Conservation (phyloP, 2,888 invertebrate genomes). For the Hirudinaria manillensis region DNA sequence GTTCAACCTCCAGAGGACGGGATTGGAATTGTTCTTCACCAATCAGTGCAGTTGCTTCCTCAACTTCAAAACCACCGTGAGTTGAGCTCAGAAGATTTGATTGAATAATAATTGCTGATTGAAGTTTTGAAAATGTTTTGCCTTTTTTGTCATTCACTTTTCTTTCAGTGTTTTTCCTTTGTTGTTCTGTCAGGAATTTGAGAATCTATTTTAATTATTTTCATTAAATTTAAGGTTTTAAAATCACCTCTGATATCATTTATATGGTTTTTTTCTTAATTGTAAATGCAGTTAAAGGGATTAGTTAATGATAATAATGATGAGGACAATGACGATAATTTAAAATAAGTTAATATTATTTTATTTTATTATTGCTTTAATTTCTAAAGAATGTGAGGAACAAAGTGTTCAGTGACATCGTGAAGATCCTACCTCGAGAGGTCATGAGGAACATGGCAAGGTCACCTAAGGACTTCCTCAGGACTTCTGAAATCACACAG, state of each 20-base stretch:
- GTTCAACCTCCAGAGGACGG: conserved; percentile 63
- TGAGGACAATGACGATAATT: too few species aligned
- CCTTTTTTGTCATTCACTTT: background rate
- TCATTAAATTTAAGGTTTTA: too few species aligned
- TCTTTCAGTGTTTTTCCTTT: too few species aligned
- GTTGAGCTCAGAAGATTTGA: background rate
- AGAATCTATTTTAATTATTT: too few species aligned
- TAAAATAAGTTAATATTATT: too few species aligned
- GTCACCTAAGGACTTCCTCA: conserved; percentile 62
- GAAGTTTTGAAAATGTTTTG: background rate
- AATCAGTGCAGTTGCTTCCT: conserved; percentile 66
- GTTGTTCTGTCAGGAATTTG: too few species aligned
- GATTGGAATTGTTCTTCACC: conserved; percentile 63
- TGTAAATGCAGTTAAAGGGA: too few species aligned
- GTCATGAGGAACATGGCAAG: conserved; percentile 61
- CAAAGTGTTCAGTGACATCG: conserved; percentile 61
- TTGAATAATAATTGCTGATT: background rate
- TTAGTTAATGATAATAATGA: too few species aligned
- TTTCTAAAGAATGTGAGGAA: conserved; percentile 54
- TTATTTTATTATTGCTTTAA: too few species aligned
- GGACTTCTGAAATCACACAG: conserved; percentile 61
- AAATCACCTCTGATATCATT: too few species aligned
- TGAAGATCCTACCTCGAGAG: conserved; percentile 62
- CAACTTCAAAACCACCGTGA: conserved; percentile 63
- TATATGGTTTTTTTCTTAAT: too few species aligned